phyloP scores from a whole-genome alignment of 2,113 vertebrate genomes.

The Oreochromis aureus region DNA sequence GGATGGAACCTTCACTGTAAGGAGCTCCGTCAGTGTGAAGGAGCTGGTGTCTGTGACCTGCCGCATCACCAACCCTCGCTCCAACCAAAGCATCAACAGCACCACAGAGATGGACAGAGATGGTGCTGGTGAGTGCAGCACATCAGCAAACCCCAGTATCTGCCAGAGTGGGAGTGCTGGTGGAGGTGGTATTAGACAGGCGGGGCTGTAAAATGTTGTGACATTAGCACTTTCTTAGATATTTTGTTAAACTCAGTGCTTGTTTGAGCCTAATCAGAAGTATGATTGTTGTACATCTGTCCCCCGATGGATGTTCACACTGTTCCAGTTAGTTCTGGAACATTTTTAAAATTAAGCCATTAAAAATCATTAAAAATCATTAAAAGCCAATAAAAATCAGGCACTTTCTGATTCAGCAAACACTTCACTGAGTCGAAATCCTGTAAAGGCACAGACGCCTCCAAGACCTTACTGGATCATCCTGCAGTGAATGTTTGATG shows the following conservation, averaged over 20 bases:
- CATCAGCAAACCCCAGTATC: neutral
- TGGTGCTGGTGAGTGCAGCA: neutral
- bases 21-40: neutral
- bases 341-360: neutral
- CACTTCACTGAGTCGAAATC: neutral
- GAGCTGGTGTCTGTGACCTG: neutral
- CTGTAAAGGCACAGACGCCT: neutral
- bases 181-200: neutral
- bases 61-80: neutral
- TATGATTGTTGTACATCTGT: neutral
- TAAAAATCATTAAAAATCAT: neutral
- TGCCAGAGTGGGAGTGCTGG: neutral
- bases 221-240: neutral
- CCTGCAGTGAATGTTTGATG: neutral
- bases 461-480: neutral
- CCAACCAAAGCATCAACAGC: neutral
- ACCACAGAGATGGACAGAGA: neutral
- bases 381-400: neutral
- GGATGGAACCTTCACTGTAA: neutral
- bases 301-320: neutral
- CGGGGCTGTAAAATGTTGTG: neutral
- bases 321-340: neutral
- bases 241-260: neutral
- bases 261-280: neutral
- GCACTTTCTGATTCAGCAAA: neutral